Conservation (phyloP, 2,113 vertebrate genomes). For the Myotis brandtii region DNA sequence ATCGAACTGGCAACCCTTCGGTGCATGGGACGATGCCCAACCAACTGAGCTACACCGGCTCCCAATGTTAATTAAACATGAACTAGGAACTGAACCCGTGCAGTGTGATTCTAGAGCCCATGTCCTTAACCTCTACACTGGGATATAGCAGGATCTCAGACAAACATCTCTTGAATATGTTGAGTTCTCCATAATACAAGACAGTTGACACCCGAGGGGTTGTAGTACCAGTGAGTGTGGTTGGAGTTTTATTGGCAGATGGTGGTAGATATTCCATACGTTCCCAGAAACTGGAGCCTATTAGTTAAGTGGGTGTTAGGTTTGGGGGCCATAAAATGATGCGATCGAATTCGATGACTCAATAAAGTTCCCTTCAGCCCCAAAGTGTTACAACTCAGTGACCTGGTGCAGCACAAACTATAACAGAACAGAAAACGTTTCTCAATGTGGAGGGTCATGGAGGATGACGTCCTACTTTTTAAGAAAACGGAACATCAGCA, state of each 20-base stretch:
- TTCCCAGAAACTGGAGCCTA: not conserved
- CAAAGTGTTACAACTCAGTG: not conserved
- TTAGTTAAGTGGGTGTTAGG: not conserved
- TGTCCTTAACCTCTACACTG: not conserved
- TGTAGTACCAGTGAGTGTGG: not conserved
- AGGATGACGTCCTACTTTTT: not conserved
- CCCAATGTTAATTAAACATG: not conserved
- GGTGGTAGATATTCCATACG: not conserved
- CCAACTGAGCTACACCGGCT: not conserved
- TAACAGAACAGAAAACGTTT: not conserved
- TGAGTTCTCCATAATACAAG: not conserved
- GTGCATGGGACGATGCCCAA: not conserved
- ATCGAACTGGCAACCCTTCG: not conserved
- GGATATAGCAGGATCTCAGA: not conserved
- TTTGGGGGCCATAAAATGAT: not conserved
- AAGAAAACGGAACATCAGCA: not conserved
- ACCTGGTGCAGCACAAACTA: not conserved
- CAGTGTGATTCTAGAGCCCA: not conserved
- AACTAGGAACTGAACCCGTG: not conserved
- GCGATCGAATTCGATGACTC: not conserved
- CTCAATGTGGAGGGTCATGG: not conserved
- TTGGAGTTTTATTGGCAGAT: not conserved
- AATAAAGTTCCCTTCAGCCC: not conserved
- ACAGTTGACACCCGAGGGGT: not conserved
- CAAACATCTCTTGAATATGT: not conserved